Evolutionary conservation across 2,888 invertebrate species (phyloP).

Genomic region (Lepidochitona cinerea): DNA sequence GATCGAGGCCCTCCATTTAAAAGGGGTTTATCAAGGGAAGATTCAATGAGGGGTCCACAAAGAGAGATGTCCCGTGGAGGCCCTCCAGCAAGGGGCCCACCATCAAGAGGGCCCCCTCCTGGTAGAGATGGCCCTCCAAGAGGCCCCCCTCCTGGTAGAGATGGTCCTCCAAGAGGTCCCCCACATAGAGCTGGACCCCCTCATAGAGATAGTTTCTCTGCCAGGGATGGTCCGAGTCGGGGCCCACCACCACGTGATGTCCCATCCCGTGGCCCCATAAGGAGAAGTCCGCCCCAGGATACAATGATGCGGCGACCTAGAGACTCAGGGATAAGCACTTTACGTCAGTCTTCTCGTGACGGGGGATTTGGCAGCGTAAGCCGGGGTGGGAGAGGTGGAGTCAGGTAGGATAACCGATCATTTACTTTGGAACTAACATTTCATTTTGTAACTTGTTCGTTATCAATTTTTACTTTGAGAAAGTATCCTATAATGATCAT

Average conservation of each 20-base stretch:
- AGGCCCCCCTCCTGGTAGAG: slow-evolving; percentile 31
- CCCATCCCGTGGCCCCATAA: slow-evolving; percentile 21
- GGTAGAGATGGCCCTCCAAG: slow-evolving; percentile 24
- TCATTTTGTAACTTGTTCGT: no score
- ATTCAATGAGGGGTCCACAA: slow-evolving; percentile 5
- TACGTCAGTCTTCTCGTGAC: background rate
- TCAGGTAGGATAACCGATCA: no score
- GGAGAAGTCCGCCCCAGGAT: slow-evolving; percentile 12
- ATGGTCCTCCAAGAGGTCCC: slow-evolving; percentile 15
- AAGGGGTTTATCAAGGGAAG: slow-evolving; percentile 15
- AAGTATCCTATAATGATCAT: no score
- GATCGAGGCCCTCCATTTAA: slow-evolving; percentile 5
- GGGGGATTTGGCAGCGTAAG: slow-evolving; percentile 20
- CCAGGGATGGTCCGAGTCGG: slow-evolving; percentile 6
- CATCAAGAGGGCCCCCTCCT: slow-evolving; percentile 27
- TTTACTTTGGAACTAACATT: no score
- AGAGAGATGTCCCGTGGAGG: slow-evolving; percentile 23
- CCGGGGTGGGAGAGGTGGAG: no score
- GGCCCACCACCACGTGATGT: slow-evolving; percentile 26
- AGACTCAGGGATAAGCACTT: background rate
- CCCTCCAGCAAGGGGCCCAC: slow-evolving; percentile 27
- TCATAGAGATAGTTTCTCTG: slow-evolving; percentile 12
- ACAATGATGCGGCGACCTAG: no score
- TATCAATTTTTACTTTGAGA: no score
- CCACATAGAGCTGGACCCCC: slow-evolving; percentile 10